Base-by-base conservation (phyloP, 1,140 invertebrate genomes). In the Druon quercuslanigerum region DNA sequence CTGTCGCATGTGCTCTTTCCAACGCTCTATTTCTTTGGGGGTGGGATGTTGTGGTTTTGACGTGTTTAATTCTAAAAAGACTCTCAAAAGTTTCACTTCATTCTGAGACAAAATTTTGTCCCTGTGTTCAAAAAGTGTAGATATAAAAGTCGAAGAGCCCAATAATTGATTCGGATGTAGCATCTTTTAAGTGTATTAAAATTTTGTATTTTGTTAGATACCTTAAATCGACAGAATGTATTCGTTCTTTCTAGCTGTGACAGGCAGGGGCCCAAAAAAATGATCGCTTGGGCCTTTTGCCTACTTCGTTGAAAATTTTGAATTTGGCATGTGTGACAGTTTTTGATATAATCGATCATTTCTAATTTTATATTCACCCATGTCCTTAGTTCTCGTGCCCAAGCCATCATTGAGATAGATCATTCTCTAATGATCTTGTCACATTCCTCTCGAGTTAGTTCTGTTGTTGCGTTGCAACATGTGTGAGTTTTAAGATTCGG, bases 401-500 rank as follows among this genome's bases (percentile, higher is more conserved):
- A 71, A 76, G 50, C 51, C 57, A 70, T 50, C 20, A 56, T 51
- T 72, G 11, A 57, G 2, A 66, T 40, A 17, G 72, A 70, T n/a
- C 66, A 50, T 76, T 76, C 75, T 50, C 25, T 40, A 25, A 76
- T 72, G 14, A 76, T 56, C 56, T 76, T 51, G 1, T 57, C 25
- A 33, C 40, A 14, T 74, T 74, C 51, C 50, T 51, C 52, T 54
- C 52, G 57, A 6, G 60, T 70, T 12, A 70, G 19, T 33, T 76
- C 60, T 66, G 54, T 3, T 2, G 54, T 56, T 75, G 46, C 2
- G n/a, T n/a, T 56, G 5, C n/a, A 54, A 56, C 54, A 56, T n/a
- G 54, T 56, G n/a, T 70, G 57, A 51, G 20, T 33, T 20, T 51
- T 70, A 25, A 51, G 50, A 50, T 70, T 75, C 7, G 51, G 60